Base-by-base conservation (phyloP, 2,797 vertebrate genomes). In the Varecia variegata region DNA sequence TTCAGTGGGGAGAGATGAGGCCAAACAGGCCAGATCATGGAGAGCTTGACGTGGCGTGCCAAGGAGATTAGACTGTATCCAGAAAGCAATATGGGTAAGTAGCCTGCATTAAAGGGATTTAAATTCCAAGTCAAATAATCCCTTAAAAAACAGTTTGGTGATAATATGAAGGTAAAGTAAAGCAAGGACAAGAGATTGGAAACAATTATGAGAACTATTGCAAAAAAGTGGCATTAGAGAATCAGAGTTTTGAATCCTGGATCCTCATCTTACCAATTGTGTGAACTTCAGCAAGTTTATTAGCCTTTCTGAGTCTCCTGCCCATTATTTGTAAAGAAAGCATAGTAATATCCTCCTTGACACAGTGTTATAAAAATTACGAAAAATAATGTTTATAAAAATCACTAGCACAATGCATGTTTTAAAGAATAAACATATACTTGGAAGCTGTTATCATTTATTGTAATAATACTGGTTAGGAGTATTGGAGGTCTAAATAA, bases 321-420 rank as follows among this genome's bases (percentile, higher is more conserved):
- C 30, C 35, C 12, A 30, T 93, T 77, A 77, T 83, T 83, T 80
- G 20, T 70, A 92, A 76, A 95, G 68, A 8, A 45, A 40, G 68
- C 7, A 94, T 17, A 47, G 7, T 52, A 89, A 65, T 32, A 54
- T 5, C 32, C 89, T 43, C 6, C 32, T 86, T 68, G 20, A 70
- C 30, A 9, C 7, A 50, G 17, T 7, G 30, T 20, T 71, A 43
- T 38, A 58, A 76, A 71, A 52, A 52, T 80, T 82, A 84, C 20
- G 62, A n/a, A 93, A 90, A 65, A 56, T 65, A 92, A 43, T 73
- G 6, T 14, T 86, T 65, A 32, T 56, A 91, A 88, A 88, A 95
- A 67, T 47, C 35, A 52, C 68, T 68, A 81, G 25, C 40, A 70
- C 5, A 47, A 9, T 65, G 12, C 4, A 52, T 65, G 38, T 60